Percentiles rank a stretch among this genome's conserved stretches.
These are phyloP conservation scores for Cebus imitator DNA, from an alignment of 2,113 vertebrate species.

Conservation along the genomic window DNA sequence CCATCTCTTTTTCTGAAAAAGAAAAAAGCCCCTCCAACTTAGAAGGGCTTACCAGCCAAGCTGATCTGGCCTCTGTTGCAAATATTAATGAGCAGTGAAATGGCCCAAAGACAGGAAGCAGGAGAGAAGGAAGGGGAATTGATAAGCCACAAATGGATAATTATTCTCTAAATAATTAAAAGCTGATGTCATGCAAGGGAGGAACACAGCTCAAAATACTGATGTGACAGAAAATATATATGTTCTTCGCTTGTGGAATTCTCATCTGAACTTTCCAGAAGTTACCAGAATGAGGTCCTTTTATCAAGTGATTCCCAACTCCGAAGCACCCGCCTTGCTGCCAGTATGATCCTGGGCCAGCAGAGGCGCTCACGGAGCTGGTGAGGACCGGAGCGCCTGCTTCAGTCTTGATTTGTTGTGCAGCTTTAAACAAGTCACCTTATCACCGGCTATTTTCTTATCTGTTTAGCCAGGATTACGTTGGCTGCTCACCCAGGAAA, in stretches of 20 bases:
- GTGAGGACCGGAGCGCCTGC: not conserved
- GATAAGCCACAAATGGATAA: conserved; percentile 71
- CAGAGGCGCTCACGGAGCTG: accelerated
- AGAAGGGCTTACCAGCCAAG: not conserved
- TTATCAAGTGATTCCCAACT: not conserved
- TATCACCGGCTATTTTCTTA: conserved; percentile 69
- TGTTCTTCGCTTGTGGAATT: conserved; percentile 9
- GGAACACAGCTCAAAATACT: conserved; percentile 51
- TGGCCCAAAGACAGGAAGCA: conserved; percentile 68
- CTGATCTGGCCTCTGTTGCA: conserved; percentile 45
- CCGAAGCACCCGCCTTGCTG: not conserved
- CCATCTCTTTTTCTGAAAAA: not conserved
- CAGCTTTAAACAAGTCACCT: conserved; percentile 59
- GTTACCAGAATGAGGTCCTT: not conserved
- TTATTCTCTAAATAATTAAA: conserved; percentile 76
- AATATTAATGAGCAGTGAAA: conserved; percentile 73
- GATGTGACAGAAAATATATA: conserved; percentile 19
- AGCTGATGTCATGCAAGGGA: not conserved
- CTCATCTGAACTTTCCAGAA: conserved; percentile 30
- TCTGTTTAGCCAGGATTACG: conserved; percentile 75
- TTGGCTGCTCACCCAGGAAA: conserved; percentile 74
- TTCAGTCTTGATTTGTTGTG: conserved; percentile 49
- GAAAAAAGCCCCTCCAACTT: not conserved
- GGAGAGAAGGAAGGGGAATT: conserved; percentile 44
- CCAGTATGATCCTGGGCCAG: not conserved